phyloP scores from a whole-genome alignment of 2,113 vertebrate genomes.

The Hippoglossus stenolepis region DNA sequence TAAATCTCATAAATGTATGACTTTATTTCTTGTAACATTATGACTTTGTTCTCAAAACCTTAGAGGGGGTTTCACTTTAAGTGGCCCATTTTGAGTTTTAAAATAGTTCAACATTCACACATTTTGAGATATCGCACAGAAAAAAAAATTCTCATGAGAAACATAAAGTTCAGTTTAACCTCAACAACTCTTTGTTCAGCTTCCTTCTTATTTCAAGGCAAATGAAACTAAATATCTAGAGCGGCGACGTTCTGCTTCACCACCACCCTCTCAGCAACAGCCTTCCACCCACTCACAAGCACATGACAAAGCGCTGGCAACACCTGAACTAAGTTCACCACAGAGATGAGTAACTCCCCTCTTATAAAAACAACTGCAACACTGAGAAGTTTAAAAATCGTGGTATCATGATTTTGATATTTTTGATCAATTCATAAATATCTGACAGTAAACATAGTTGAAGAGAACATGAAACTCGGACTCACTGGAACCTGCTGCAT shows the following conservation, averaged over 20 bases:
- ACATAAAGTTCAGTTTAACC: background rate
- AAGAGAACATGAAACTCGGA: background rate
- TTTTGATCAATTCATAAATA: background rate
- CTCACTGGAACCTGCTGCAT: background rate
- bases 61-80: too few species aligned
- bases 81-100: too few species aligned
- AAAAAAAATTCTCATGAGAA: background rate
- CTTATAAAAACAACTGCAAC: background rate
- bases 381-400: conserved; percentile 8
- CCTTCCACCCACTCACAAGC: conserved; percentile 38
- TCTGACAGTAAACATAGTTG: background rate
- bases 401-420: background rate
- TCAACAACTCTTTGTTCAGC: background rate
- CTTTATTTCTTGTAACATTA: too few species aligned
- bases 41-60: too few species aligned
- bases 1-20: too few species aligned
- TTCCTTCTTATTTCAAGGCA: background rate
- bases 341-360: conserved; percentile 2
- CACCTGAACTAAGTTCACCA: conserved; percentile 6
- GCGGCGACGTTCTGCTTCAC: background rate
- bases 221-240: background rate
- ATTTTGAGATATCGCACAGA: too few species aligned
- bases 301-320: conserved; percentile 26
- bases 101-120: too few species aligned
- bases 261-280: conserved; percentile 13